These are phyloP conservation scores for Chaetops frenatus DNA, from an alignment of 2,113 vertebrate species.

Conservation along the genomic window DNA sequence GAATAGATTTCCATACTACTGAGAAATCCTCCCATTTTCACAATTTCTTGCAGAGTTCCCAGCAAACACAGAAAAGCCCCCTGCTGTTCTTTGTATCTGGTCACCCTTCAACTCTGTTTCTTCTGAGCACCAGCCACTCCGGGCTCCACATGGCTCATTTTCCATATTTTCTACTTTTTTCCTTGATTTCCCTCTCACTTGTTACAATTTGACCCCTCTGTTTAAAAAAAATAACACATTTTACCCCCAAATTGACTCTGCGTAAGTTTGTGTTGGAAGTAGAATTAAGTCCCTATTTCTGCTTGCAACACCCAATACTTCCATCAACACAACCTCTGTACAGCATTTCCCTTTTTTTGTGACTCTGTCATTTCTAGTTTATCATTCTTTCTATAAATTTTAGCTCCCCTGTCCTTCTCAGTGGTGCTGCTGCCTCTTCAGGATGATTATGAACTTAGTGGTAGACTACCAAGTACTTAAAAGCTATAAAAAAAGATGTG, in stretches of 20 bases:
- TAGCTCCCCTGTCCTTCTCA: not conserved
- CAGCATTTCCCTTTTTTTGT: not conserved
- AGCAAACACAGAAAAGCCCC: not conserved
- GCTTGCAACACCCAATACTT: not conserved
- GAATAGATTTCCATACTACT: not conserved
- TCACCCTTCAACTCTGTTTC: not conserved
- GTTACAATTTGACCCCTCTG: not conserved
- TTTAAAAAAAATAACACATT: not conserved
- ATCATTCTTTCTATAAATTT: not conserved
- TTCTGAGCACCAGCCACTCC: not conserved
- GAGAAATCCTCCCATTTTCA: not conserved
- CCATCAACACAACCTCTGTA: not conserved
- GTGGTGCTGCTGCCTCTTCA: not conserved
- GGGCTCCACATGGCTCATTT: not conserved
- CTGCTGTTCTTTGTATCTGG: not conserved
- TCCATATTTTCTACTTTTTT: not conserved
- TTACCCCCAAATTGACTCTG: not conserved
- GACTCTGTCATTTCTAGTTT: not conserved
- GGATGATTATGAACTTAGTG: not conserved
- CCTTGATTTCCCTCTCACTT: not conserved
- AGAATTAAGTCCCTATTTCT: not conserved
- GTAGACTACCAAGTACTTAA: constrained; percentile 4
- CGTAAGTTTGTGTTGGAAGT: not conserved
- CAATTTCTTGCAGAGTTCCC: not conserved
- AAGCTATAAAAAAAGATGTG: not conserved